A percentile compares a stretch with the other conserved stretches of the same genome.
Evolutionary conservation across 1,140 invertebrate species (phyloP).

Genomic region (Lerema accius): DNA sequence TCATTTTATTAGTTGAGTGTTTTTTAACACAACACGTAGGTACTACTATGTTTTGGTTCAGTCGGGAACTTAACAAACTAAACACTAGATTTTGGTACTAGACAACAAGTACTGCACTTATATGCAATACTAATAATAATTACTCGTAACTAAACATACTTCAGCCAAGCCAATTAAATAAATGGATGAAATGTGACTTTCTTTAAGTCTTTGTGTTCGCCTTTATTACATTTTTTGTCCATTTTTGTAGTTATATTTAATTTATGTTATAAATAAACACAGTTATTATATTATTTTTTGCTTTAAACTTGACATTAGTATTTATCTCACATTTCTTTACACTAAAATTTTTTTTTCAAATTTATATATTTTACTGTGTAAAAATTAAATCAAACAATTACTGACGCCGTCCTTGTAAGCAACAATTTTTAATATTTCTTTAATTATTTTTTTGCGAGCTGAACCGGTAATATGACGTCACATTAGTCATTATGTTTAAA

Average conservation of each 20-base stretch:
- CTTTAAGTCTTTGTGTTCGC: background rate
- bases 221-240: too few relatives aligned
- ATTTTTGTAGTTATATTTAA: too few relatives aligned
- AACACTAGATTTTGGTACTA: constrained; percentile 75
- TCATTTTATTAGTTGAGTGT: constrained; percentile 70
- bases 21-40: constrained; percentile 68
- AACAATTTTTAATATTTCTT: too few relatives aligned
- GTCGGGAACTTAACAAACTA: constrained; percentile 80
- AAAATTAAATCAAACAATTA: too few relatives aligned
- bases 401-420: too few relatives aligned
- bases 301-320: too few relatives aligned
- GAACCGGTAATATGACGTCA: background rate
- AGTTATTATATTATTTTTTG: too few relatives aligned
- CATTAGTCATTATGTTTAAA: constrained; percentile 31
- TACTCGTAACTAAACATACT: constrained; percentile 42
- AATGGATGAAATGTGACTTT: background rate
- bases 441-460: background rate
- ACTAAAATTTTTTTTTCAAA: too few relatives aligned
- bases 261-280: too few relatives aligned
- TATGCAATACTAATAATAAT: constrained; percentile 42
- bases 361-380: too few relatives aligned
- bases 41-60: constrained; percentile 79
- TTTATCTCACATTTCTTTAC: too few relatives aligned
- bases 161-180: constrained; percentile 6
- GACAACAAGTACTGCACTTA: constrained; percentile 50